Percentiles rank a stretch among this genome's conserved stretches.
Evolutionary conservation across 2,797 vertebrate species (phyloP).

Genomic region (Gobionotothen gibberifrons): DNA sequence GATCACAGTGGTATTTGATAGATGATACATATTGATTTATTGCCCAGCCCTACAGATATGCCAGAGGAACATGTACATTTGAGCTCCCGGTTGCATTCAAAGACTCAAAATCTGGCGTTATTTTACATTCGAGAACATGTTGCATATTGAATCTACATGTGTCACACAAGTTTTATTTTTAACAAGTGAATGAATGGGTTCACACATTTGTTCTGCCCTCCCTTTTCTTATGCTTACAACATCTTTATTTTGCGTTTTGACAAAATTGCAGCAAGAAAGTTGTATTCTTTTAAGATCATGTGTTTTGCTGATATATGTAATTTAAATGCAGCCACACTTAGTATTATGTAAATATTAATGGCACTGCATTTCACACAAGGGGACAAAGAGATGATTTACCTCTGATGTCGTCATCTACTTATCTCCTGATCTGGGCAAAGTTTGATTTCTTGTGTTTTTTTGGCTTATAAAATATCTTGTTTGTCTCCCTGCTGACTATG

Average conservation of each 20-base stretch:
- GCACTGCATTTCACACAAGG: conserved; percentile 36
- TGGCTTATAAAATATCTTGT: conserved; percentile 19
- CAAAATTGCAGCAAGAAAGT: conserved; percentile 8
- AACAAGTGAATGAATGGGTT: conserved; percentile 11
- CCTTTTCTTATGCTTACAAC: conserved; percentile 14
- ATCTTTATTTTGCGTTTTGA: conserved; percentile 20
- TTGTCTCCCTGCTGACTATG: conserved; percentile 23
- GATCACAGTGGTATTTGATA: background rate
- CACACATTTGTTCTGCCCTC: conserved; percentile 2
- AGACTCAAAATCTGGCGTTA: background rate
- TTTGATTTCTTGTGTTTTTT: conserved; percentile 27
- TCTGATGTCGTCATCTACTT: conserved; percentile 18
- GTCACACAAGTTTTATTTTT: conserved; percentile 4
- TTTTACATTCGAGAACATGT: conserved; percentile 8
- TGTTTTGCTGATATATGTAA: conserved; percentile 19
- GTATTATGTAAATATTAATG: conserved; percentile 34
- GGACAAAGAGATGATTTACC: conserved; percentile 65
- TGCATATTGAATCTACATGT: conserved; percentile 27
- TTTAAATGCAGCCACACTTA: conserved; percentile 23
- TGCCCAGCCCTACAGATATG: background rate
- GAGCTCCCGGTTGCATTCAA: background rate
- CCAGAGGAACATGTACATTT: background rate
- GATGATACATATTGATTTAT: background rate
- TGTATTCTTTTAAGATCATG: conserved; percentile 11
- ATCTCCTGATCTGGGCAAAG: conserved; percentile 31